phyloP scores from a whole-genome alignment of 2,797 vertebrate genomes.

The Uromys caudimaculatus region DNA sequence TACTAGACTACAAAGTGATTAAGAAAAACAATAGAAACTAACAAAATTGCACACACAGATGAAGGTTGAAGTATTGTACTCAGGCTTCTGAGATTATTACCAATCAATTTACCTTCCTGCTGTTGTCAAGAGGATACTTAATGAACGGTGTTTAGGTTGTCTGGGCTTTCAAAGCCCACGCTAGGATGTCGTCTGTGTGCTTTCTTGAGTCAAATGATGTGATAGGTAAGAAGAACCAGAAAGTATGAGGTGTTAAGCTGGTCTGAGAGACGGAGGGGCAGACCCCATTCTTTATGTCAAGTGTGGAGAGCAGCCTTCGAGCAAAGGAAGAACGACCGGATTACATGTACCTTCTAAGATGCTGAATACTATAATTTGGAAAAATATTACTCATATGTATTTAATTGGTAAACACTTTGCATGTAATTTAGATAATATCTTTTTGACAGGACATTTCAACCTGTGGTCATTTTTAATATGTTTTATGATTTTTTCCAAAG shows the following conservation, averaged over 20 bases:
- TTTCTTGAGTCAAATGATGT: not conserved
- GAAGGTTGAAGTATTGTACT: not conserved
- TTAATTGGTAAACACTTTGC: not conserved
- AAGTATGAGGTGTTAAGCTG: not conserved
- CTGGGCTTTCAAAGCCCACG: not conserved
- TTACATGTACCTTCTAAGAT: not conserved
- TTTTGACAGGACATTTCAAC: slow-evolving; percentile 7
- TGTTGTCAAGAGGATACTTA: not conserved
- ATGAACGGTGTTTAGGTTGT: not conserved
- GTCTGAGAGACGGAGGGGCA: not conserved
- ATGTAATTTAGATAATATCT: not conserved
- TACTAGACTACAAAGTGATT: not conserved
- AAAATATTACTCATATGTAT: not conserved
- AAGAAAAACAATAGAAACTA: slow-evolving; percentile 11
- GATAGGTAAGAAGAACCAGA: not conserved
- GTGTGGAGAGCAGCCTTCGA: not conserved
- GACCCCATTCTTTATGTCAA: not conserved
- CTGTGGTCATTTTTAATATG: not conserved
- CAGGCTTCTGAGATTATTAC: slow-evolving; percentile 42
- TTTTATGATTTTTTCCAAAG: slow-evolving; percentile 17
- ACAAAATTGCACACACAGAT: not conserved
- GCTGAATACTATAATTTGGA: not conserved
- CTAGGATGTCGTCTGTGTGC: not conserved
- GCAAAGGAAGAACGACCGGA: not conserved
- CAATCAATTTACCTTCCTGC: slow-evolving; percentile 45